A percentile compares a stretch with the other conserved stretches of the same genome.
These are phyloP conservation scores for Phengaris arion DNA, from an alignment of 2,888 invertebrate genomes.

Conservation along the genomic window DNA sequence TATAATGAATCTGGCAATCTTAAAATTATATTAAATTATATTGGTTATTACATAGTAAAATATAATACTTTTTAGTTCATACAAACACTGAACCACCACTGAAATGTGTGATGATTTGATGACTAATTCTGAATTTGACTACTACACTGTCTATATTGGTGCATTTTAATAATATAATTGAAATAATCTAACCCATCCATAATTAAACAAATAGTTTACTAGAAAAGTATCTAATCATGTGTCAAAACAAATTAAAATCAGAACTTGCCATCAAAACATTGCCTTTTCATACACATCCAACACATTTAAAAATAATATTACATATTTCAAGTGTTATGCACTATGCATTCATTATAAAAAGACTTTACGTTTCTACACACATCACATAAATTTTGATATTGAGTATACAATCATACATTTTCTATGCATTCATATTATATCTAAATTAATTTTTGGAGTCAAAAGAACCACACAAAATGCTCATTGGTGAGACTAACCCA, in stretches of 20 bases:
- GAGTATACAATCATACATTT: conserved; percentile 64
- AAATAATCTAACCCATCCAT: neutral
- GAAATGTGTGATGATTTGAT: conserved; percentile 36
- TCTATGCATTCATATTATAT: conserved; percentile 61
- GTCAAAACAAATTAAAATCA: neutral
- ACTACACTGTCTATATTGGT: conserved; percentile 6
- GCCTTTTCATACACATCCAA: conserved; percentile 35
- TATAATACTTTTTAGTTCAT: conserved; percentile 42
- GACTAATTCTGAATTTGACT: conserved; percentile 14
- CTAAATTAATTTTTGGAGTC: conserved; percentile 71
- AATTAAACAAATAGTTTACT: neutral
- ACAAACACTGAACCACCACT: conserved; percentile 26
- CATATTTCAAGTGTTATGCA: conserved; percentile 52
- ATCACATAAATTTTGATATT: conserved; percentile 61
- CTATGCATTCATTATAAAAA: conserved; percentile 51
- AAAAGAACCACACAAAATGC: conserved; percentile 55
- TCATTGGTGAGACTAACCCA: conserved; percentile 55
- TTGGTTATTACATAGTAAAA: conserved; percentile 38
- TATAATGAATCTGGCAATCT: conserved; percentile 29
- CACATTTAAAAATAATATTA: conserved; percentile 47
- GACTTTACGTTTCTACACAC: conserved; percentile 48
- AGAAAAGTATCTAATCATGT: neutral
- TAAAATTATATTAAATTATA: conserved; percentile 29
- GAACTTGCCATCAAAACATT: conserved; percentile 19
- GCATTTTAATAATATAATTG: neutral